Evolutionary conservation across 2,888 invertebrate species (phyloP), one percentile per base, ranked within the genome.

Genomic region (Hoplodrina ambigua): DNA sequence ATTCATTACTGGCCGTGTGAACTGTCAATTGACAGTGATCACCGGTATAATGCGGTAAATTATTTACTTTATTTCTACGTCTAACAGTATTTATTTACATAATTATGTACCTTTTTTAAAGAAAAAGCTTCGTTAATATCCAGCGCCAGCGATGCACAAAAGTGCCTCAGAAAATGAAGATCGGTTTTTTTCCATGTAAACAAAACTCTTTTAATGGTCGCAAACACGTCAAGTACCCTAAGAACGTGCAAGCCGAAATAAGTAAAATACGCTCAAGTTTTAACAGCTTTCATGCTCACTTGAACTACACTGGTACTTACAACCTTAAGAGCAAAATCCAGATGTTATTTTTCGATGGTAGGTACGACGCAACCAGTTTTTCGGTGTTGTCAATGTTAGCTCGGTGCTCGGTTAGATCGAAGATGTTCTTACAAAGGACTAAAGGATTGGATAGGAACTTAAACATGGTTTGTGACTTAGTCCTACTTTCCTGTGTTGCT

Each of bases 271-370:
- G 60, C 63, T 78, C 73, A 69, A 68, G 69, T 76, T 73, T 78
- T 78, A 78, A 78, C 76, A 73, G 78, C 60, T 78, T 76, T 63
- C 57, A 73, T 64, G 56, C 37, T 37, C 62, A 78, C 73, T 76
- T 73, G 46, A 69, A 69, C 78, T 63, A 75, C 75, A 46, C 56
- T 4, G 10, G 13, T 19, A 55, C 54, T 76, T 57, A 52, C 30
- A 50, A n/a, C 20, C 11, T 15, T 69, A 69, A 75, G 73, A 69
- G 75, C 44, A 75, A 74, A 75, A 74, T 75, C 41, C 52, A 69
- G 60, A 49, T 25, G 53, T 54, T 19, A 56, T 46, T 46, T 46
- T 44, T 44, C 44, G 15, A 44, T 44, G 17, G 46, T 46, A 46
- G 46, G 17, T 4, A 17, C 46, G 17, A 46, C 46, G 15, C 17